Percentiles rank a stretch among this genome's conserved stretches.
Conservation (phyloP, 2,113 vertebrate species). For the Brienomyrus brachyistius region DNA sequence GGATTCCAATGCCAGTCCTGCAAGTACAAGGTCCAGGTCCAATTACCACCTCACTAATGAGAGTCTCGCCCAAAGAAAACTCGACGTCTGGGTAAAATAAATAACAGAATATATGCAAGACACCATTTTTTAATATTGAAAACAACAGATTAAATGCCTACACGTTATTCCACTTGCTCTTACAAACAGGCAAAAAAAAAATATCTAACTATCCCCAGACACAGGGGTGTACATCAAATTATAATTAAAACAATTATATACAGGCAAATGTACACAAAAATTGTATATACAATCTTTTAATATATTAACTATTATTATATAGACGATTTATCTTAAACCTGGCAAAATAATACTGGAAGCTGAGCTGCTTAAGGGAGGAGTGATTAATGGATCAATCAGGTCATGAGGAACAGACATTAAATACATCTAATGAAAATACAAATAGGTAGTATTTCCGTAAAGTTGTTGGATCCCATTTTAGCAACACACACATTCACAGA, state of each 20-base stretch:
- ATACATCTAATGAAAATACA: slow-evolving; percentile 25
- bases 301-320: slow-evolving; percentile 72
- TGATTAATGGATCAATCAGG: slow-evolving; percentile 30
- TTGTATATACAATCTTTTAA: slow-evolving; percentile 72
- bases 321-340: slow-evolving; percentile 57
- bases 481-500: slow-evolving; percentile 28
- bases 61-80: not conserved
- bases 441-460: slow-evolving; percentile 66
- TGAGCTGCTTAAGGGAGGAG: slow-evolving; percentile 56
- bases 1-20: slow-evolving; percentile 1
- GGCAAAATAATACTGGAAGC: slow-evolving; percentile 49
- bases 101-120: slow-evolving; percentile 12
- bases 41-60: slow-evolving; percentile 4
- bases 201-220: slow-evolving; percentile 46
- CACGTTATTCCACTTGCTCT: slow-evolving; percentile 54
- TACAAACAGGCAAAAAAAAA: slow-evolving; percentile 51
- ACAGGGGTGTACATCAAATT: slow-evolving; percentile 50
- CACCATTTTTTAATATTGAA: slow-evolving; percentile 49
- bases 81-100: not conserved
- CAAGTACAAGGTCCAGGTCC: not conserved
- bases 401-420: not conserved
- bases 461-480: slow-evolving; percentile 65
- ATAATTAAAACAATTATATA: slow-evolving; percentile 67
- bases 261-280: slow-evolving; percentile 71
- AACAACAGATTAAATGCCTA: slow-evolving; percentile 44